phyloP scores from a whole-genome alignment of 2,113 vertebrate genomes.

The Entomyzon cyanotis region DNA sequence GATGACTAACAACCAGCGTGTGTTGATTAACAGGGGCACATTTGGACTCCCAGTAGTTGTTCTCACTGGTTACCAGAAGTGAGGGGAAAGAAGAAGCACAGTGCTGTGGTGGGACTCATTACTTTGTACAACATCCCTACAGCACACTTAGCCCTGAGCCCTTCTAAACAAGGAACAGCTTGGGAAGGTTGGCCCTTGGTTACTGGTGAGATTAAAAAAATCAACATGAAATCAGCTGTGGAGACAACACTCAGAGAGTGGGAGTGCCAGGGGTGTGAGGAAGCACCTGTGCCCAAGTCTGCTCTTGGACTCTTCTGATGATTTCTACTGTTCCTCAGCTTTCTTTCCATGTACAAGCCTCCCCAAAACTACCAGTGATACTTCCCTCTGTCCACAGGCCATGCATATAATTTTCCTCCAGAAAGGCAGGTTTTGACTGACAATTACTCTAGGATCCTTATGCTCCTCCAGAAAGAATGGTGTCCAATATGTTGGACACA shows the following conservation, averaged over 20 bases:
- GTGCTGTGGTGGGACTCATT: neutral
- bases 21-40: neutral
- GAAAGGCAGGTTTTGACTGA: neutral
- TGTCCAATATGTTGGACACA: neutral
- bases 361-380: neutral
- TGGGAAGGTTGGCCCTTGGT: neutral
- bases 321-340: neutral
- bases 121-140: neutral
- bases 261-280: neutral
- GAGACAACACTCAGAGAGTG: neutral
- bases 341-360: neutral
- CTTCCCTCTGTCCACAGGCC: neutral
- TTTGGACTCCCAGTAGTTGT: neutral
- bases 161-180: neutral
- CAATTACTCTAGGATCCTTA: neutral
- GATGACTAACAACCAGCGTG: neutral
- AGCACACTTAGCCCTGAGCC: neutral
- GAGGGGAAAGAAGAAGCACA: neutral
- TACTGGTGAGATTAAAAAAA: neutral
- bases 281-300: neutral
- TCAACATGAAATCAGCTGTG: neutral
- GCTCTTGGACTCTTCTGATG: accelerated
- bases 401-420: neutral
- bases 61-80: neutral
- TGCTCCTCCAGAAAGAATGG: neutral